Evolutionary conservation across 1,140 invertebrate genomes (phyloP), one percentile per base, ranked within the genome.

Genomic region (Leptinotarsa undecemlineata): DNA sequence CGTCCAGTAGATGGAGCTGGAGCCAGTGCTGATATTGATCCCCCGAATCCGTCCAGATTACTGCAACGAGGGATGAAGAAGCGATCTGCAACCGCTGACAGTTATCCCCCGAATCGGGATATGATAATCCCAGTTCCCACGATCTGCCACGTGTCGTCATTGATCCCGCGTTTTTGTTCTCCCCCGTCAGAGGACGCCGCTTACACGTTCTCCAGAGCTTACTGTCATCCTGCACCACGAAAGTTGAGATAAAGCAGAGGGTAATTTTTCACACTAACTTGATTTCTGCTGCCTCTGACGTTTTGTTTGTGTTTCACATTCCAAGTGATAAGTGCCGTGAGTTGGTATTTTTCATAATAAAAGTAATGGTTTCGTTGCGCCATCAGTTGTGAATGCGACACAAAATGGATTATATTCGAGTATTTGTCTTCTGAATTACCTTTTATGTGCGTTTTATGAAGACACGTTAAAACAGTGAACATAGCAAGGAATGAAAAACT

Each of bases 161-260:
- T 61, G 69, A 71, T 33, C 21, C 51, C 8, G 13, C 33, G 51
- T 15, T 61, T 60, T 14, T 17, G 69, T 19, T 51, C 51, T 48
- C 69, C 69, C 57, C 8, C 69, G 69, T 60, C 57, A 71, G 69
- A 71, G 48, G 69, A n/a, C 69, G 26, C 51, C 51, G 69, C 48
- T 51, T 17, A 4, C 4, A 14, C 42, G 8, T 8, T 42, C n/a
- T 57, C 3, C 51, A 57, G 51, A 15, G 51, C 51, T 57, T 57
- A 57, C 51, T 15, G 14, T n/a, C 3, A 57, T 57, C 51, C 51
- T 15, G 51, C 3, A 57, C 14, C 51, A 15, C n/a, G 51, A 57
- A 57, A 57, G 51, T 57, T 57, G 13, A 57, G 51, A 57, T 57
- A 57, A 19, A 57, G 51, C 51, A n/a, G 17, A n/a, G 15, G n/a